Base-by-base conservation (phyloP, 1,140 invertebrate genomes). In the Parasteatoda tepidariorum region DNA sequence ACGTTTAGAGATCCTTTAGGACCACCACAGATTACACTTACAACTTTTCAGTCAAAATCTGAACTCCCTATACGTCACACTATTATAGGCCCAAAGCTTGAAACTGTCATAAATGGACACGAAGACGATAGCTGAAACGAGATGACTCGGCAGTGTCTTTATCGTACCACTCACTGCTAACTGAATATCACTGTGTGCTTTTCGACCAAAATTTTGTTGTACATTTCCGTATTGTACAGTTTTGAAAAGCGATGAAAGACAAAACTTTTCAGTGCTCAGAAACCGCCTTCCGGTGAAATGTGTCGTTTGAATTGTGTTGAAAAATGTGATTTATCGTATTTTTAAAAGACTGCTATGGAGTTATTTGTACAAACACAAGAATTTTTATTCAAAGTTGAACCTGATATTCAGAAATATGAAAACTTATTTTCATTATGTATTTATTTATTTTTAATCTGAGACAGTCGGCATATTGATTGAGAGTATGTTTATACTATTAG, bases 41-140 rank as follows among this genome's bases (percentile, higher is more conserved):
- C 79, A 5, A 83, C 79, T n/a, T 83, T 83, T 33, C 79, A 83
- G 59, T 82, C 78, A 15, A 82, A 82, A 30, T 83, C 79, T 7
- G 79, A 83, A 31, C 68, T 83, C 38, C 79, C 79, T 15, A 83
- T 83, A 9, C 79, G 79, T 18, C 79, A 64, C n/a, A 73, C 79
- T 34, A 74, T 83, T 59, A 83, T 83, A 31, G 79, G 79, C 11
- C 79, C 79, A 7, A 83, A 83, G 34, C 79, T 83, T 18, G 79
- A 83, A 64, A 83, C 79, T 64, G 70, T 83, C 41, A 83, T 83
- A 54, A 83, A 83, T 55, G 79, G 79, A 28, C 57, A 83, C 24
- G 79, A 66, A 18, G 79, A 83, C 48, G 79, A 83, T 59, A 83
- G 79, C 79, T 83, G 79, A 83, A 30, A 83, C 24, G n/a, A 31